Base-by-base conservation (phyloP, 2,888 invertebrate genomes). In the Brachyopa scutellaris region DNA sequence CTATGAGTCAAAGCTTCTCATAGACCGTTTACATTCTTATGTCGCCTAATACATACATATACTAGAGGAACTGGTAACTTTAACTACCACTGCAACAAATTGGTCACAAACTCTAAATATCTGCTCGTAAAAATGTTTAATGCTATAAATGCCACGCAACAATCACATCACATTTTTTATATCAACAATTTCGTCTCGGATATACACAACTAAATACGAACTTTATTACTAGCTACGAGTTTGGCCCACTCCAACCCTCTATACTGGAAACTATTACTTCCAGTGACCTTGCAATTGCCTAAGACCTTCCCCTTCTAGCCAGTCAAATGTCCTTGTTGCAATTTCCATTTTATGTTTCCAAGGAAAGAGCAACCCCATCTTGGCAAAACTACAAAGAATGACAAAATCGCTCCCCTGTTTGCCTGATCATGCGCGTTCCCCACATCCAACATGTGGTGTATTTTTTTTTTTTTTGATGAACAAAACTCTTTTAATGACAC, bases 251-350 rank as follows among this genome's bases (percentile, higher is more conserved):
- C 31, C 11, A 38, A 9, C 1, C 29, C 33, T 7, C 21, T 29
- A 29, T 19, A 13, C 5, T 42, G 31, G 2, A 40, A 55, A n/a
- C 7, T 11, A 49, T 47, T 9, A 3, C 8, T 80, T 80, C 80
- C 80, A 76, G 17, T 76, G 76, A 57, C 80, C 80, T 80, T 80
- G 80, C 76, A 76, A 51, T 51, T 42, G 13, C 69, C 49, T 40
- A 17, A 61, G 29, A 9, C 17, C 8, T 33, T 64, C 38, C 55
- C 40, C 15, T 33, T n/a, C 15, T 19, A 38, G n/a, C 21, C 21
- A 15, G 9, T 31, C 11, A 13, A 62, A 29, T 33, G 0, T 57
- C 45, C 23, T 53, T 13, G 17, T 51, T 80, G 73, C 73, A 73
- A 31, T 70, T 47, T 26, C 13, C 15, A n/a, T 2, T 31, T 42